Evolutionary conservation across 2,113 vertebrate genomes (phyloP), one percentile per base, ranked within the genome.

Genomic region (Carettochelys insculpta): DNA sequence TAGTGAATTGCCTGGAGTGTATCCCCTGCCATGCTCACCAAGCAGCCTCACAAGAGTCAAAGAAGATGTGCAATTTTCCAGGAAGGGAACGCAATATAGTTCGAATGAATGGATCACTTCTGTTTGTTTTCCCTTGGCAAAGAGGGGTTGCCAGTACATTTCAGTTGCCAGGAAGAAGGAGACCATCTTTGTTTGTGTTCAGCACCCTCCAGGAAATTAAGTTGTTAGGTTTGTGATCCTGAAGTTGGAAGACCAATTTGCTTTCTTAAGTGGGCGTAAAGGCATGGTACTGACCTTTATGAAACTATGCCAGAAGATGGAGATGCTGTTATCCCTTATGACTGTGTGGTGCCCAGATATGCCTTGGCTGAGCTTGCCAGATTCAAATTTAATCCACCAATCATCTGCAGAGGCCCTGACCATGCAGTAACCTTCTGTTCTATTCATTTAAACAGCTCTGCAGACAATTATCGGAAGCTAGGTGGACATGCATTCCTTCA

Each of bases 191-290:
- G 52, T 87, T 95, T 95, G 92, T 96, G 94, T 97, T 88, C 83
- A 92, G 87, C 50, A 25, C n/a, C 27, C n/a, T 93, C 24, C 89
- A 85, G 94, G 93, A 95, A 95, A 94, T 77, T n/a, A 92, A 79
- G n/a, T 77, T 89, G 61, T 80, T 92, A 77, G 45, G 52, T 94
- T 93, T 92, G 90, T 95, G 87, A 90, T 58, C n/a, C 61, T 83
- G 79, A 84, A 93, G 71, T 52, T 79, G 87, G 83, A 93, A 85
- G 90, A 81, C n/a, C 76, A 78, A 48, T 53, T 86, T 73, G 61
- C 31, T 52, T 89, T 82, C 83, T 88, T 85, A 80, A 82, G 73
- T 81, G 78, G 81, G 54, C 68, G 27, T 50, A 89, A 51, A 61
- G 83, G 56, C 54, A 90, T 0, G 0, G 80, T 94, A 90, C 82